These are phyloP conservation scores for Myripristis jacobus DNA, from an alignment of 2,797 vertebrate genomes.

Conservation along the genomic window DNA sequence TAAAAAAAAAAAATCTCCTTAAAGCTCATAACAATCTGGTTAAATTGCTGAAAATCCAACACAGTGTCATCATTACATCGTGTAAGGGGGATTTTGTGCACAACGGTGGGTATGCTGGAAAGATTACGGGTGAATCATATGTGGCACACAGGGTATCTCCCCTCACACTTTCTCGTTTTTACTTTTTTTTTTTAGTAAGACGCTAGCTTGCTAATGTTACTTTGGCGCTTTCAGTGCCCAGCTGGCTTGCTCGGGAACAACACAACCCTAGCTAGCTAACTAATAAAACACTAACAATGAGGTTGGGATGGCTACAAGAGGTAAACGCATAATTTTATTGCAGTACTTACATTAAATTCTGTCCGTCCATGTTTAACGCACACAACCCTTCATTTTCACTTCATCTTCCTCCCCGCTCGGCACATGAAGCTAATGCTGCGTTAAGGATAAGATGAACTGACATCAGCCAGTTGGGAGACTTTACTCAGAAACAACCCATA, in stretches of 20 bases:
- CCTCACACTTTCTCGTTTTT: neutral
- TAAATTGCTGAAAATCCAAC: too few relatives aligned
- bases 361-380: constrained; percentile 27
- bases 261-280: neutral
- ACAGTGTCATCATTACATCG: too few relatives aligned
- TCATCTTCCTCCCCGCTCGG: constrained; percentile 13
- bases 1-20: too few relatives aligned
- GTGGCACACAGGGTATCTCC: neutral
- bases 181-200: too few relatives aligned
- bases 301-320: constrained; percentile 14
- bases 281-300: neutral
- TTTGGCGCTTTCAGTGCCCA: neutral
- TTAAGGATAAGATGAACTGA: constrained; percentile 12
- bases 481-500: neutral
- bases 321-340: neutral
- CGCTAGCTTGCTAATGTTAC: neutral
- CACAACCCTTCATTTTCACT: constrained; percentile 26
- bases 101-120: too few relatives aligned
- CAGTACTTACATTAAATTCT: constrained; percentile 58
- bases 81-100: neutral
- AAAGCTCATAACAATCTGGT: too few relatives aligned
- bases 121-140: neutral
- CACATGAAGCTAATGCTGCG: constrained; percentile 34
- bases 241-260: neutral
- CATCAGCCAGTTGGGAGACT: neutral